These are phyloP conservation scores for Dasysyrphus albostriatus DNA, from an alignment of 2,888 invertebrate genomes.

Conservation along the genomic window DNA sequence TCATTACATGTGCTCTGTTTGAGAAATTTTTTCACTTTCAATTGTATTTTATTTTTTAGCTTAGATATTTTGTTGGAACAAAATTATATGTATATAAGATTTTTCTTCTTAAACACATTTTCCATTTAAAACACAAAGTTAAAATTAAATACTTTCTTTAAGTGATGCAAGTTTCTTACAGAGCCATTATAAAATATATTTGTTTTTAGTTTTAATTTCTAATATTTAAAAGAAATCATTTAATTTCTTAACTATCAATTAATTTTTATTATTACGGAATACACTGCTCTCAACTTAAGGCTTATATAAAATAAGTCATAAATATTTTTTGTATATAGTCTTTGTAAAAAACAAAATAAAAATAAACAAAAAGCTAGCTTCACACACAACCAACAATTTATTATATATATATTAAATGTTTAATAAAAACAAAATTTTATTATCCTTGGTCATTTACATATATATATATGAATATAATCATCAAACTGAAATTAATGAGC, in stretches of 20 bases:
- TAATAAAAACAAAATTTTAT: constrained; percentile 14
- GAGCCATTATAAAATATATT: constrained; percentile 76
- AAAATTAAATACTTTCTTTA: constrained; percentile 39
- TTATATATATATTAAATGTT: constrained; percentile 33
- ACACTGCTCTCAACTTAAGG: constrained; percentile 25
- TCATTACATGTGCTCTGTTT: constrained; percentile 79
- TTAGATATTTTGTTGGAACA: constrained; percentile 21
- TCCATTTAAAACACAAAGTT: background rate
- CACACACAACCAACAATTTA: constrained; percentile 35
- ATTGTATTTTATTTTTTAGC: constrained; percentile 35
- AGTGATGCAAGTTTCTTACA: constrained; percentile 75
- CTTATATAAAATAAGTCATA: constrained; percentile 24
- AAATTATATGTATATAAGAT: constrained; percentile 9
- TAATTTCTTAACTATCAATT: constrained; percentile 24
- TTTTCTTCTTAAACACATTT: constrained; percentile 8
- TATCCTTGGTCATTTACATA: constrained; percentile 21
- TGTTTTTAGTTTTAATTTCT: constrained; percentile 59
- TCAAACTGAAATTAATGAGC: constrained; percentile 28
- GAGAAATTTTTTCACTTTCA: constrained; percentile 66
- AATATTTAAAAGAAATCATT: constrained; percentile 30
- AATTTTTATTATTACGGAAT: constrained; percentile 12
- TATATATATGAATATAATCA: constrained; percentile 37
- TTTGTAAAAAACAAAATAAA: constrained; percentile 11
- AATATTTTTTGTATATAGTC: constrained; percentile 36
- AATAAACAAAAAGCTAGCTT: constrained; percentile 21